Percentiles rank a stretch among this genome's conserved stretches.
phyloP scores from a whole-genome alignment of 2,888 invertebrate genomes.

The Lagria hirta region DNA sequence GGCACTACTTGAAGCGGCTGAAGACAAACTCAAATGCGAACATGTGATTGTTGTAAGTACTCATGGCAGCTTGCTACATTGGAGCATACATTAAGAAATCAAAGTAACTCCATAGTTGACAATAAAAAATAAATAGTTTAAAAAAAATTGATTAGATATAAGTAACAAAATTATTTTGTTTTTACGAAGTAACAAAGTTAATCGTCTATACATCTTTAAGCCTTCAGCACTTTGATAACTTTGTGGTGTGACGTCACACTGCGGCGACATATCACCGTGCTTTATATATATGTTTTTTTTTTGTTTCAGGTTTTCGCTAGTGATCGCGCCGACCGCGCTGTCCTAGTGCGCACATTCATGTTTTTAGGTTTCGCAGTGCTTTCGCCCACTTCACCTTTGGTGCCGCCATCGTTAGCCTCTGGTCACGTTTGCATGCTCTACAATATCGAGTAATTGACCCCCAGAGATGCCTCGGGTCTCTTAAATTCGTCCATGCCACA shows the following conservation, averaged over 20 bases:
- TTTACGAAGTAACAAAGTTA: no score
- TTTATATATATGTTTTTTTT: constrained; percentile 11
- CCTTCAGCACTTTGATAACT: no score
- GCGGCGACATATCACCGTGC: no score
- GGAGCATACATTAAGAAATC: constrained; percentile 11
- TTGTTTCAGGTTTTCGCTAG: constrained; percentile 47
- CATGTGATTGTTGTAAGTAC: constrained; percentile 69
- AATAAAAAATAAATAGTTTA: no score
- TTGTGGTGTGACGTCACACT: no score
- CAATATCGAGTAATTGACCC: constrained; percentile 53
- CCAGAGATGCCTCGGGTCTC: constrained; percentile 38
- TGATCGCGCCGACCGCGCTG: constrained; percentile 79
- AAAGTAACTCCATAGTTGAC: no score
- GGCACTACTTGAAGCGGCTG: constrained; percentile 91
- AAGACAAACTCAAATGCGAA: constrained; percentile 83
- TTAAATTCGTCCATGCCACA: constrained; percentile 18
- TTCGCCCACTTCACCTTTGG: constrained; percentile 76
- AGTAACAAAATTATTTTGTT: no score
- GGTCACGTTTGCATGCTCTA: constrained; percentile 54
- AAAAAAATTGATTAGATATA: no score
- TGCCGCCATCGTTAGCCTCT: constrained; percentile 60
- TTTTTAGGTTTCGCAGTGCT: constrained; percentile 92
- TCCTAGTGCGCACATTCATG: constrained; percentile 93
- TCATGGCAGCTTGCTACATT: background rate
- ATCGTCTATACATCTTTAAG: background rate